phyloP scores from a whole-genome alignment of 2,797 vertebrate genomes.

The Alca torda region DNA sequence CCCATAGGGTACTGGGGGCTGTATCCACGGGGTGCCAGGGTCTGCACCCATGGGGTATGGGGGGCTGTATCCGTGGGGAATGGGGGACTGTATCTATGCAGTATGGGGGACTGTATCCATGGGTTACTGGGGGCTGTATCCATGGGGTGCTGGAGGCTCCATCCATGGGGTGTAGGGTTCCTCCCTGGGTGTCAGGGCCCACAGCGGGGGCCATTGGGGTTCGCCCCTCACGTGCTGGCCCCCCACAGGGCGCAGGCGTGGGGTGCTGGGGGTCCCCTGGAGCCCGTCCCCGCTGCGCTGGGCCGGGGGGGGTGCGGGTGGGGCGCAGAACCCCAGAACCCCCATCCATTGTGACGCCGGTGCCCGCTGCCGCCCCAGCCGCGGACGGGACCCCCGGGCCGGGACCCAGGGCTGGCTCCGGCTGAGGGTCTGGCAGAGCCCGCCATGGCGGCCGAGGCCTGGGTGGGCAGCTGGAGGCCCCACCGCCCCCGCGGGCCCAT shows the following conservation, averaged over 20 bases:
- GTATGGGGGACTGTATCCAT: neutral
- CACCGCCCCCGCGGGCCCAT: slow-evolving; percentile 87
- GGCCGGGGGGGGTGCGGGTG: neutral
- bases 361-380: neutral
- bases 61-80: too few relatives aligned
- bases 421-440: neutral
- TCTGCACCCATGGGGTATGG: neutral
- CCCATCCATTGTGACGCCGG: neutral
- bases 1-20: neutral
- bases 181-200: too few relatives aligned
- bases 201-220: too few relatives aligned
- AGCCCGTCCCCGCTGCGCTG: neutral
- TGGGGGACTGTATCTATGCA: neutral
- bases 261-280: neutral
- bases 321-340: neutral
- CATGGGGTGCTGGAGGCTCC: too few relatives aligned
- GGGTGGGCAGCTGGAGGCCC: slow-evolving; percentile 88
- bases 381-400: neutral
- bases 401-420: neutral
- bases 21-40: neutral
- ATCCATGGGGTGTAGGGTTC: too few relatives aligned
- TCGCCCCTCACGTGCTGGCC: too few relatives aligned
- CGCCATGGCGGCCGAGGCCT: slow-evolving; percentile 75
- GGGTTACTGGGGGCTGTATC: neutral
- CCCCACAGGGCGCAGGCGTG: too few relatives aligned